These are phyloP conservation scores for Crotophaga sulcirostris DNA, from an alignment of 2,113 vertebrate genomes.

Conservation along the genomic window DNA sequence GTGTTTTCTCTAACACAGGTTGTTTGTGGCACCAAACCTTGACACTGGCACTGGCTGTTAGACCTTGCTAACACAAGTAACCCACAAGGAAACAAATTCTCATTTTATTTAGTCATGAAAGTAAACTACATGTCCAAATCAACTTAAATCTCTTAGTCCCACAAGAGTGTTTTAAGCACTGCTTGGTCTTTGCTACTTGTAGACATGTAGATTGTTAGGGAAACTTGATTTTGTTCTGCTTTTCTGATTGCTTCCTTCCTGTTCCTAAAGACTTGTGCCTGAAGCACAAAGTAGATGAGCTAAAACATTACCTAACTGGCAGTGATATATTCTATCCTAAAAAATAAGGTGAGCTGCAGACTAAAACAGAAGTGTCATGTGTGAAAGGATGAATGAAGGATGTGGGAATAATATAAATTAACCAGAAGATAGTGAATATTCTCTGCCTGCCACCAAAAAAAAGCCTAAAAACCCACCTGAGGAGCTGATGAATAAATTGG, in stretches of 20 bases:
- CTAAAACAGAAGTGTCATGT: not conserved
- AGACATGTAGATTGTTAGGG: not conserved
- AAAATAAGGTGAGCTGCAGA: not conserved
- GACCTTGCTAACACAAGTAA: not conserved
- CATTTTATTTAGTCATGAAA: not conserved
- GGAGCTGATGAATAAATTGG: not conserved
- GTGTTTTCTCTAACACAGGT: not conserved
- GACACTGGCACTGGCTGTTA: not conserved
- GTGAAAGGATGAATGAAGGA: not conserved
- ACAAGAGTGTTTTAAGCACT: not conserved
- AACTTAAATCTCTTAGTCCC: not conserved
- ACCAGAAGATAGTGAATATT: not conserved
- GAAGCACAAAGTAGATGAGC: not conserved
- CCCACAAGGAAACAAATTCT: not conserved
- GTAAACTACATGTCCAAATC: not conserved
- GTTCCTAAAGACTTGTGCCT: not conserved
- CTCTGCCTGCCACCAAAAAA: not conserved
- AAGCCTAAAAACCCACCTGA: not conserved
- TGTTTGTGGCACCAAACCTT: not conserved
- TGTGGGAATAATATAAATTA: not conserved
- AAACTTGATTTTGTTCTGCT: not conserved
- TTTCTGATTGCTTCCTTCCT: not conserved
- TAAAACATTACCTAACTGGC: not conserved
- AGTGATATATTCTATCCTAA: not conserved
- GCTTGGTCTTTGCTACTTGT: not conserved